Percentiles rank a stretch among this genome's conserved stretches.
Evolutionary conservation across 1,140 invertebrate genomes (phyloP).

Genomic region (Lucilia sericata): DNA sequence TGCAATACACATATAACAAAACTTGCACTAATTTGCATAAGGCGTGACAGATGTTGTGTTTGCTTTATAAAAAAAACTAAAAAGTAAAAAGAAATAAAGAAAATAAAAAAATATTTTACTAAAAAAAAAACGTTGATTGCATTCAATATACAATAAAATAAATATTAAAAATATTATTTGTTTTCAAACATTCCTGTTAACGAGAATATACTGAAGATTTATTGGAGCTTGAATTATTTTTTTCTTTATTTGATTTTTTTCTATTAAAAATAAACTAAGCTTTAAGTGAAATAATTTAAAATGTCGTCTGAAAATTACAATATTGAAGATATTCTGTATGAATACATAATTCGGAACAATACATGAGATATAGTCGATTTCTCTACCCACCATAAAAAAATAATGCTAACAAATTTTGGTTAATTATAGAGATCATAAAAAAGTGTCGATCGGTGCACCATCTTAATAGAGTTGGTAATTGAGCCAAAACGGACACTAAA

Average conservation of each 20-base stretch:
- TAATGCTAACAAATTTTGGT: too few relatives aligned
- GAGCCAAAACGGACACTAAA: too few relatives aligned
- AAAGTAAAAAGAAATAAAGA: background rate
- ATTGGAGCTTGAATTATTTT: background rate
- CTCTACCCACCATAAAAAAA: too few relatives aligned
- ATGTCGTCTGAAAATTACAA: too few relatives aligned
- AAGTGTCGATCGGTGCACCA: too few relatives aligned
- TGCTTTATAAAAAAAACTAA: background rate
- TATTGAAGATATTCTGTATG: too few relatives aligned
- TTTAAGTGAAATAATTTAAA: too few relatives aligned
- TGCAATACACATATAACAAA: constrained; percentile 32
- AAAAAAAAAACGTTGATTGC: background rate
- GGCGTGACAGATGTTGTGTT: constrained; percentile 1
- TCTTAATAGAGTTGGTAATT: too few relatives aligned
- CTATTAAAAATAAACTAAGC: too few relatives aligned
- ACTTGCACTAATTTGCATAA: constrained; percentile 1
- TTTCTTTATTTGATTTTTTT: background rate
- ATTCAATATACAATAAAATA: constrained; percentile 12
- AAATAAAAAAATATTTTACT: background rate
- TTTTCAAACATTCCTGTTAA: background rate
- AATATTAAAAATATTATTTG: background rate
- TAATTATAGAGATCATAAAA: too few relatives aligned
- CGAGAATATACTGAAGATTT: background rate
- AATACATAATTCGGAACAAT: too few relatives aligned
- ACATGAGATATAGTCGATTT: too few relatives aligned